Conservation (phyloP, 2,113 vertebrate species). For the Actenoides lindsayi region DNA sequence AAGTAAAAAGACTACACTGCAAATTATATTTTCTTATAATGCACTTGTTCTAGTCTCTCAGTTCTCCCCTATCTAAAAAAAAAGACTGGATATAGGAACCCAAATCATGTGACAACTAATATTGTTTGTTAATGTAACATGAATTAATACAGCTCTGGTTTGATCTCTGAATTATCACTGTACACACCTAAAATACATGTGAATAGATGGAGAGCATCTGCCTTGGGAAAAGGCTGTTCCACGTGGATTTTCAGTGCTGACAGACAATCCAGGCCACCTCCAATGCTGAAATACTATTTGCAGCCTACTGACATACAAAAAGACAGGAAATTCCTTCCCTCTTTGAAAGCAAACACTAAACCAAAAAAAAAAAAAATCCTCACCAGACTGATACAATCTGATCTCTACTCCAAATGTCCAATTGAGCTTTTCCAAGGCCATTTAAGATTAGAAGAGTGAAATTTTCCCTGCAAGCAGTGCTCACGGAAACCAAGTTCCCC, state of each 20-base stretch:
- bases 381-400: background rate
- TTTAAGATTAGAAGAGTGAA: background rate
- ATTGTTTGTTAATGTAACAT: background rate
- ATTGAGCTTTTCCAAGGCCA: background rate
- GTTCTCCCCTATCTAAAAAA: background rate
- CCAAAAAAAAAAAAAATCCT: background rate
- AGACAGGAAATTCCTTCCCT: background rate
- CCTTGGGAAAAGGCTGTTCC: background rate
- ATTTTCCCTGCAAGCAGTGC: background rate
- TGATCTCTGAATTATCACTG: background rate
- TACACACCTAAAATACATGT: background rate
- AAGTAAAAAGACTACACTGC: background rate
- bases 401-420: background rate
- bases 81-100: background rate
- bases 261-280: background rate
- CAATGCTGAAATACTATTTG: background rate
- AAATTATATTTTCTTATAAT: background rate
- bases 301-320: background rate
- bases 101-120: background rate
- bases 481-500: background rate
- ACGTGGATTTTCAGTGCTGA: background rate
- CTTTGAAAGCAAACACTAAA: background rate
- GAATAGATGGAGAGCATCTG: background rate
- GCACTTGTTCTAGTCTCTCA: background rate
- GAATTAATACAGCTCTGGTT: background rate